Evolutionary conservation across 2,797 vertebrate species (phyloP).

Genomic region (Lycodopsis pacificus): DNA sequence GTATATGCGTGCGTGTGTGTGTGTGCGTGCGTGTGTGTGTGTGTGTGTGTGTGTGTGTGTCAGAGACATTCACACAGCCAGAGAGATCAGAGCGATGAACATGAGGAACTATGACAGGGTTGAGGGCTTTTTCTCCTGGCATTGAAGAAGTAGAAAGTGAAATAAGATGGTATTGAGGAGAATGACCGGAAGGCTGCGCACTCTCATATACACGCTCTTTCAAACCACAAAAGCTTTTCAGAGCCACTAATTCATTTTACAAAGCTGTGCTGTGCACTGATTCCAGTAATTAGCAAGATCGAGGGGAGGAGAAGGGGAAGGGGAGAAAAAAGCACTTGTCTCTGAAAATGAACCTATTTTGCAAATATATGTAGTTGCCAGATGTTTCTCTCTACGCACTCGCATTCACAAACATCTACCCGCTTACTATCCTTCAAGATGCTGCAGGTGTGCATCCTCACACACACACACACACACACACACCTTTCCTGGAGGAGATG

Average conservation of each 20-base stretch:
- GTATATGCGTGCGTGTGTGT: not conserved
- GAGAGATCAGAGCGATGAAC: constrained; percentile 14
- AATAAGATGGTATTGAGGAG: constrained; percentile 21
- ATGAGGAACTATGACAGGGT: constrained; percentile 2
- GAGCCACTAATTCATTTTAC: constrained; percentile 79
- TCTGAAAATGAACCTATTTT: constrained; percentile 40
- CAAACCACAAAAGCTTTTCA: constrained; percentile 81
- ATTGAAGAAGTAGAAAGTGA: not conserved
- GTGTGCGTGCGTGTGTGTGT: no score
- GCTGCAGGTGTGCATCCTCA: not conserved
- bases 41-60: not conserved
- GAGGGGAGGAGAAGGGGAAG: constrained; percentile 34
- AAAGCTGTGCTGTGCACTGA: constrained; percentile 60
- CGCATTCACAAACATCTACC: not conserved
- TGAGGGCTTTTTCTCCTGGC: constrained; percentile 26
- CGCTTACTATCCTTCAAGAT: not conserved
- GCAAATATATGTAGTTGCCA: constrained; percentile 19
- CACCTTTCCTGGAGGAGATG: constrained; percentile 93
- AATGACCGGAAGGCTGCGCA: constrained; percentile 66
- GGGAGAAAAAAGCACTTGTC: constrained; percentile 42
- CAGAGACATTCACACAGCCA: constrained; percentile 1
- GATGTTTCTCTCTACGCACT: constrained; percentile 23
- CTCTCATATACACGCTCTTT: constrained; percentile 64
- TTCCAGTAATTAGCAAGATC: constrained; percentile 71
- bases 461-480: not conserved